Base-by-base conservation (phyloP, 2,888 invertebrate species). In the Lasioglossum calceatum region DNA sequence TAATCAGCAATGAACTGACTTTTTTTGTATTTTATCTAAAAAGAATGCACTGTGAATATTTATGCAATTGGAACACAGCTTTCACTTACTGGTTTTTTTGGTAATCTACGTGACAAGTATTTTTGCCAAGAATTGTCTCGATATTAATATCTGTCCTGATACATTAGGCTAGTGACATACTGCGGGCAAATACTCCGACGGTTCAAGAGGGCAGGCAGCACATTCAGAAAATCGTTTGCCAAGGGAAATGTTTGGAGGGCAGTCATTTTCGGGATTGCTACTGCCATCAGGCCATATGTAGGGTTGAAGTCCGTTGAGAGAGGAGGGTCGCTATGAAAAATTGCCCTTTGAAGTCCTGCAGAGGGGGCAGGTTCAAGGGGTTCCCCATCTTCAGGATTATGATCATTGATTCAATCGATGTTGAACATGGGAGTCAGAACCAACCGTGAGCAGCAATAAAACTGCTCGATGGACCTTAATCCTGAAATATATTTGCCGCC, bases 241-340 rank as follows among this genome's bases (percentile, higher is more conserved):
- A 64, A 64, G 3, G 64, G 19, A 64, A 64, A 64, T 64, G 64
- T 64, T 64, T 64, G 64, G 16, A 64, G 32, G 64, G 64, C 32
- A 64, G 64, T 64, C 64, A 64, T 64, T 64, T 64, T 64, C 64
- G 32, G 64, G 64, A 64, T 64, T 64, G 64, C 64, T 64, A 36
- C 32, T 64, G 64, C 64, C 64, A 64, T 64, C 32, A 19, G 8
- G 64, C 64, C 32, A 36, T 36, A 36, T 32, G 64, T 36, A 64
- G 64, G 64, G 64, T 36, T 64, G 64, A 64, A 64, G 64, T 19
- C 64, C 64, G 64, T 32, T 36, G 64, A 64, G 64, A 64, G 64
- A 64, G 64, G 36, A 64, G 64, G 64, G 64, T 64, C 19, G 32
- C 64, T 64, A 64, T 64, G 64, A 64, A 64, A 64, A 64, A 64